Percentiles rank a stretch among this genome's conserved stretches.
phyloP scores from a whole-genome alignment of 1,140 invertebrate genomes.

The Drosophila arizonae region DNA sequence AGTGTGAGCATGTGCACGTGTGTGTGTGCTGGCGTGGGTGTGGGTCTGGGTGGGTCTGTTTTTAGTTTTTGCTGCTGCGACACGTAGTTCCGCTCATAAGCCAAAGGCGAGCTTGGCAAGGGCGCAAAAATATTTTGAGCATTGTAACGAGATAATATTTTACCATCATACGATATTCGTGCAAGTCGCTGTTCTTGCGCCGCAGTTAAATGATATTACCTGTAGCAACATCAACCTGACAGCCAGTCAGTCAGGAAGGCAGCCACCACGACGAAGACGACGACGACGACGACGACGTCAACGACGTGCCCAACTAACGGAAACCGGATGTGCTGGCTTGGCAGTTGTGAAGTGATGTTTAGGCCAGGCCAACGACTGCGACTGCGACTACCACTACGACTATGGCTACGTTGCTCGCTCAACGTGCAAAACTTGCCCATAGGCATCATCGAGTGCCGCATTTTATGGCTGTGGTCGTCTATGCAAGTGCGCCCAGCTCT shows the following conservation, averaged over 20 bases:
- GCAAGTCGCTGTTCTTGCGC: conserved; percentile 48
- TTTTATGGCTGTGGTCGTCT: conserved; percentile 66
- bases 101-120: conserved; percentile 65
- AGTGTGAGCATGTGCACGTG: conserved; percentile 3
- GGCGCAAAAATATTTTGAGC: conserved; percentile 55
- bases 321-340: conserved; percentile 80
- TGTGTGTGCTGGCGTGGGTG: not conserved
- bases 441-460: conserved; percentile 78
- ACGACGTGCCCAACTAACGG: conserved; percentile 67
- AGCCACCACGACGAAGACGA: conserved; percentile 4
- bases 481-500: conserved; percentile 7
- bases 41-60: not conserved
- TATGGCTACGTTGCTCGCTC: not conserved
- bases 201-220: conserved; percentile 76
- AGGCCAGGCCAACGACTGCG: conserved; percentile 51
- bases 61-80: conserved; percentile 36
- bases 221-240: conserved; percentile 78
- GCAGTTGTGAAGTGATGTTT: conserved; percentile 79
- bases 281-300: conserved; percentile 1
- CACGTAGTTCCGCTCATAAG: conserved; percentile 75
- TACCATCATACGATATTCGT: conserved; percentile 64
- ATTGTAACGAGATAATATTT: conserved; percentile 80
- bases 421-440: conserved; percentile 69
- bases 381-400: conserved; percentile 5
- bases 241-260: conserved; percentile 37